Evolutionary conservation across 2,888 invertebrate species (phyloP).

Genomic region (Apodemia mormo): DNA sequence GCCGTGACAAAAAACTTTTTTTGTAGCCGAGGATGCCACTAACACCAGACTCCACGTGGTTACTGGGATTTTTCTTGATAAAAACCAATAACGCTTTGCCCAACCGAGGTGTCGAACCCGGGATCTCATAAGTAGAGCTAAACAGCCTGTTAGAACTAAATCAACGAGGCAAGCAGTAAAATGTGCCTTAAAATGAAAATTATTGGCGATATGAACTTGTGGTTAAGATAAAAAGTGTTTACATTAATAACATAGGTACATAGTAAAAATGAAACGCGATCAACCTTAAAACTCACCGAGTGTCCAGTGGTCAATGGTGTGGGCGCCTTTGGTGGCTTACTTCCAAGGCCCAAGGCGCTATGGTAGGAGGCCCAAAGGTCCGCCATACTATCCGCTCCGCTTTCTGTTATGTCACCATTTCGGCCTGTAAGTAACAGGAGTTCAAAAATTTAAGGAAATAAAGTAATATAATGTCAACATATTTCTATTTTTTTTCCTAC

Average conservation of each 20-base stretch:
- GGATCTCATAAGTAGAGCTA: background rate
- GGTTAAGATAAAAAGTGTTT: too few relatives aligned
- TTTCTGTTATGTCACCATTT: constrained; percentile 83
- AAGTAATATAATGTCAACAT: background rate
- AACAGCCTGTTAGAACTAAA: too few relatives aligned
- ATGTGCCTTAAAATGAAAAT: too few relatives aligned
- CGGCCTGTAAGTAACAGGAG: constrained; percentile 62
- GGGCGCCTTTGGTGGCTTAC: constrained; percentile 70
- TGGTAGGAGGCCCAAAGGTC: constrained; percentile 94
- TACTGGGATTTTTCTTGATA: too few relatives aligned
- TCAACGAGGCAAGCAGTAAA: too few relatives aligned
- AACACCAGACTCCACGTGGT: too few relatives aligned
- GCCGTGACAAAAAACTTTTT: too few relatives aligned
- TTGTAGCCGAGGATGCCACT: too few relatives aligned
- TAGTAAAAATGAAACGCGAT: constrained; percentile 59
- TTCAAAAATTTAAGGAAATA: background rate
- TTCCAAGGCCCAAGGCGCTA: constrained; percentile 87
- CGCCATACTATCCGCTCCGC: constrained; percentile 87
- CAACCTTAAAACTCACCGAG: constrained; percentile 85
- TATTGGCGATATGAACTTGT: too few relatives aligned
- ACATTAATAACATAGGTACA: background rate
- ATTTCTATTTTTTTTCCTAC: too few relatives aligned
- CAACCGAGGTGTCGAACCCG: background rate
- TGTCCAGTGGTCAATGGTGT: constrained; percentile 83
- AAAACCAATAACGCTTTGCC: background rate